Percentiles rank a stretch among this genome's conserved stretches.
Conservation (phyloP, 2,113 vertebrate species). For the Hirundichthys speculiger region DNA sequence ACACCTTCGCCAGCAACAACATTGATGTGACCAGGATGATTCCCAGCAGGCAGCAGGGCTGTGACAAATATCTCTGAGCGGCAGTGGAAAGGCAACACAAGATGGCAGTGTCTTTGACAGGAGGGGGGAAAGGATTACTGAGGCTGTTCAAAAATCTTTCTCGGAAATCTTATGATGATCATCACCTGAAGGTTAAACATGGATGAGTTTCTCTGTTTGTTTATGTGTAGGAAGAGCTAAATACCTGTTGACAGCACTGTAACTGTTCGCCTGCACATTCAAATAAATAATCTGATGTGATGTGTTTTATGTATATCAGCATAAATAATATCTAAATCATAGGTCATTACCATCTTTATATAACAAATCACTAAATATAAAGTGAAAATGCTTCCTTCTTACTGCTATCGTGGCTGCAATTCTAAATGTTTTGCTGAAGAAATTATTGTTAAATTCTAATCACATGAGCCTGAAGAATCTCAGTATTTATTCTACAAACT, state of each 20-base stretch:
- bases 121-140: background rate
- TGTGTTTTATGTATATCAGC: too few species aligned
- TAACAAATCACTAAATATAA: too few species aligned
- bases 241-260: too few species aligned
- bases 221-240: too few species aligned
- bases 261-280: conserved; percentile 2
- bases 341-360: too few species aligned
- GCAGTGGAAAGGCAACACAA: conserved; percentile 1
- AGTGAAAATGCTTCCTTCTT: too few species aligned
- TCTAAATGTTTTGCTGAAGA: too few species aligned
- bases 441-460: background rate
- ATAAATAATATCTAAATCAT: too few species aligned
- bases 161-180: conserved; percentile 7
- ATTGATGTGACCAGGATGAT: conserved; percentile 86
- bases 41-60: conserved; percentile 83
- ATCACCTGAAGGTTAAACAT: background rate
- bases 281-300: background rate
- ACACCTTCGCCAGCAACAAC: conserved; percentile 82
- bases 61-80: conserved; percentile 73
- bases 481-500: conserved; percentile 32
- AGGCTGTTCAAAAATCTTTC: background rate
- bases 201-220: conserved; percentile 17
- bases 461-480: conserved; percentile 2
- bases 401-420: too few species aligned
- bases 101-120: conserved; percentile 20